A percentile compares a stretch with the other conserved stretches of the same genome.
Conservation (phyloP, 2,888 invertebrate species). For the Spilarctia lutea region DNA sequence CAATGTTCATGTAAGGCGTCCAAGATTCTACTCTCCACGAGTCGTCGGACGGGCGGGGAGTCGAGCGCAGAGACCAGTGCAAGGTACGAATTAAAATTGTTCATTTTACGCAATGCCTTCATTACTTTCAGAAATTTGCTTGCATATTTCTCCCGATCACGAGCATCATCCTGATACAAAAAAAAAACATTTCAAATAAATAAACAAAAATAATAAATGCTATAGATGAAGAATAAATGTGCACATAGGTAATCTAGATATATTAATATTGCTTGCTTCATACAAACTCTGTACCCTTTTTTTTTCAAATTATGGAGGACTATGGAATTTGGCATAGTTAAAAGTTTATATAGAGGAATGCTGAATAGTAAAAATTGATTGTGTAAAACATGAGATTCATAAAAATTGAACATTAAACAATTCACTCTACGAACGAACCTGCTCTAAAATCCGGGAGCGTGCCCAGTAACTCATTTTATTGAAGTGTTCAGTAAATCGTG, state of each 20-base stretch:
- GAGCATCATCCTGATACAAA: constrained; percentile 90
- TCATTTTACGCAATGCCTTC: constrained; percentile 98
- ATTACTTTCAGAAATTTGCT: constrained; percentile 99
- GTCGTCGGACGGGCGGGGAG: constrained; percentile 96
- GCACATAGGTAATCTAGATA: too few species aligned
- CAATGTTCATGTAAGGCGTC: constrained; percentile 98
- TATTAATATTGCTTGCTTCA: too few species aligned
- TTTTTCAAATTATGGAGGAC: too few species aligned
- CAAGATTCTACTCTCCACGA: constrained; percentile 96
- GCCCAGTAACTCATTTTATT: constrained; percentile 99
- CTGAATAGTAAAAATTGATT: too few species aligned
- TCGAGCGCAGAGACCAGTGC: constrained; percentile 98
- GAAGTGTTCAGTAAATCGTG: constrained; percentile 99
- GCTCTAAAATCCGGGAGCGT: constrained; percentile 96
- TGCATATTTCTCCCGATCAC: constrained; percentile 97
- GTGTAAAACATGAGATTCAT: background rate
- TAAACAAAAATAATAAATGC: background rate
- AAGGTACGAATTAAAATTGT: constrained; percentile 99
- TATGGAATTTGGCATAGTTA: too few species aligned
- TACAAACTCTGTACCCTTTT: too few species aligned
- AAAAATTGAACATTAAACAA: background rate
- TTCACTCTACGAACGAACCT: constrained; percentile 67
- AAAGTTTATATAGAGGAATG: too few species aligned
- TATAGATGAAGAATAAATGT: too few species aligned
- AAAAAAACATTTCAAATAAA: background rate